Evolutionary conservation across 2,888 invertebrate species (phyloP), one percentile per base, ranked within the genome.

Genomic region (Marronus borbonicus): DNA sequence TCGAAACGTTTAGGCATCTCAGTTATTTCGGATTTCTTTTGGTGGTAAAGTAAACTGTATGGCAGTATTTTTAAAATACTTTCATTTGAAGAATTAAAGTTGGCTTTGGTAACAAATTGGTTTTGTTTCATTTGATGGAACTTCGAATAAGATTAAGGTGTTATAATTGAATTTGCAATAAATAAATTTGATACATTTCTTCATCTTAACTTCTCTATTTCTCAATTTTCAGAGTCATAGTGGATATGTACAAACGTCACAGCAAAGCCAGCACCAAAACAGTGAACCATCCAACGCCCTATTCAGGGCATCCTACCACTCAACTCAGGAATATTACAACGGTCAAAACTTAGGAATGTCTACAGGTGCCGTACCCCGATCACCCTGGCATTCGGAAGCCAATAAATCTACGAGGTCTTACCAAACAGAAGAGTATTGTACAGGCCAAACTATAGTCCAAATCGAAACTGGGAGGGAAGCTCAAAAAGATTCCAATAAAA

Each of bases 381-480:
- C 86, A 3, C 80, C 86, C 12, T 87, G 88, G 88, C 79, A 77
- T 12, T 89, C 89, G 0, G 86, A 86, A 70, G 80, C 84, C 0
- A 84, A 76, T 20, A 86, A 86, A 83, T 77, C 83, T 2, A 77
- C 84, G n/a, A 79, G 84, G 12, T 79, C 85, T 58, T 87, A 85
- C 81, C 86, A 80, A 76, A 80, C 83, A 28, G 80, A 81, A 14
- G 87, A 87, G 75, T 86, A 86, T 44, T 84, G 79, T 69, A 82
- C 90, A 81, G 89, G 89, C 0, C 91, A 91, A 83, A 87, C 89
- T 50, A 90, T 91, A 60, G 92, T 92, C 5, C 91, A 92, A 14
- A 92, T 92, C 3, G 92, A 93, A 88, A 90, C 90, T 31, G 90
- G 89, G 1, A 92, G 92, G 85, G 92, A 92, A 76, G 90, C 90